These are phyloP conservation scores for Anoplophora glabripennis DNA, from an alignment of 1,140 invertebrate genomes.

Conservation along the genomic window DNA sequence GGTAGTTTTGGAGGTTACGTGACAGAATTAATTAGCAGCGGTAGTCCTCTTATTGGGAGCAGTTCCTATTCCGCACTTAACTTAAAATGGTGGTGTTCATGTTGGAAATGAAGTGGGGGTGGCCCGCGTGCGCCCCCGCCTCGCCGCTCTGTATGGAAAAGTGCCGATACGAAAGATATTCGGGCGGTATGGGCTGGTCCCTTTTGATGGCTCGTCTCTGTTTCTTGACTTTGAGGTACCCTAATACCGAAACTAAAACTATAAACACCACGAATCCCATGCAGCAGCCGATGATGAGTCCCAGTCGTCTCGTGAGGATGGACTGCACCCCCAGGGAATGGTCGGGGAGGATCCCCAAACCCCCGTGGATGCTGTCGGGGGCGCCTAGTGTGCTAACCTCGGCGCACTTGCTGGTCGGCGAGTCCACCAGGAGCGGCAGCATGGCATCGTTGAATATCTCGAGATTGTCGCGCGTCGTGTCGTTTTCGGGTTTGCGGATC, in stretches of 20 bases:
- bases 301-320: conserved; percentile 72
- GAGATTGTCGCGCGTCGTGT: conserved; percentile 53
- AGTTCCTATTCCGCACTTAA: conserved; percentile 43
- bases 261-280: conserved; percentile 83
- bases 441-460: conserved; percentile 53
- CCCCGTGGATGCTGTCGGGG: conserved; percentile 60
- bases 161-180: conserved; percentile 72
- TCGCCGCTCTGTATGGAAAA: conserved; percentile 60
- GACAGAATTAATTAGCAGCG: too few species aligned
- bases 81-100: conserved; percentile 45
- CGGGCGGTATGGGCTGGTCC: conserved; percentile 58
- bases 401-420: conserved; percentile 70
- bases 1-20: too few species aligned
- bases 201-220: conserved; percentile 70
- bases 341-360: conserved; percentile 61
- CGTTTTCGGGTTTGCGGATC: conserved; percentile 51
- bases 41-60: too few species aligned
- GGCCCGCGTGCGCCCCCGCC: conserved; percentile 42
- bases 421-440: conserved; percentile 66
- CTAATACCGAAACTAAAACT: conserved; percentile 75
- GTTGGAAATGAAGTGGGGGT: conserved; percentile 46
- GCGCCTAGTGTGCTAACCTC: conserved; percentile 73
- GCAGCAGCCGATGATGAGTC: conserved; percentile 79
- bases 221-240: conserved; percentile 83
- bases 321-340: conserved; percentile 62